Evolutionary conservation across 2,113 vertebrate genomes (phyloP).

Genomic region (Channa argus): DNA sequence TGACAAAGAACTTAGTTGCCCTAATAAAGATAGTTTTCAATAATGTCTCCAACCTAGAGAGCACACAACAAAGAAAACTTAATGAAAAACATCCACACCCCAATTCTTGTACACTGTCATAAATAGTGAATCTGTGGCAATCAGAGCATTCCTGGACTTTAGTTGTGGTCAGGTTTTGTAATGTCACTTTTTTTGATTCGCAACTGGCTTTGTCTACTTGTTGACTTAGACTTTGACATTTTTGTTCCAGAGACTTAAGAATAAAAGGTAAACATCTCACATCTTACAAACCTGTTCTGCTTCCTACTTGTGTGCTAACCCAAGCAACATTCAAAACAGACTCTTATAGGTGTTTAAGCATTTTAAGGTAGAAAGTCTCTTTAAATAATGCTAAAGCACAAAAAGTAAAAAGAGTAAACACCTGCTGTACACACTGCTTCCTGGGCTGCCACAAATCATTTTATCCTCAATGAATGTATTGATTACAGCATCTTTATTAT

Average conservation of each 20-base stretch:
- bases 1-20: constrained; percentile 26
- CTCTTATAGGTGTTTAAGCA: not conserved
- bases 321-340: not conserved
- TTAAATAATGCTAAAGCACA: not conserved
- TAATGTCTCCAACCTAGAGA: not conserved
- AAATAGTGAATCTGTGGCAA: constrained; percentile 15
- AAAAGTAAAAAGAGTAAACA: not conserved
- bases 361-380: not conserved
- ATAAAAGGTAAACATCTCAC: too few relatives aligned
- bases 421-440: not conserved
- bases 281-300: too few relatives aligned
- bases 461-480: not conserved
- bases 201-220: constrained; percentile 6
- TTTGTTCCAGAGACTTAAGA: constrained; percentile 2
- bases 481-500: too few relatives aligned
- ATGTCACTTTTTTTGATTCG: constrained; percentile 27
- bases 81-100: constrained; percentile 14
- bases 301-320: too few relatives aligned
- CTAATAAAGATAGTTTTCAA: constrained; percentile 37
- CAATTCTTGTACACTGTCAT: not conserved
- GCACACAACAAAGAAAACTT: constrained; percentile 27
- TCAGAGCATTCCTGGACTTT: constrained; percentile 14
- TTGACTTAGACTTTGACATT: not conserved
- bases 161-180: constrained; percentile 33
- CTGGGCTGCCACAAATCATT: not conserved